Base-by-base conservation (phyloP, 2,797 vertebrate species). In the Gambusia yucatana region DNA sequence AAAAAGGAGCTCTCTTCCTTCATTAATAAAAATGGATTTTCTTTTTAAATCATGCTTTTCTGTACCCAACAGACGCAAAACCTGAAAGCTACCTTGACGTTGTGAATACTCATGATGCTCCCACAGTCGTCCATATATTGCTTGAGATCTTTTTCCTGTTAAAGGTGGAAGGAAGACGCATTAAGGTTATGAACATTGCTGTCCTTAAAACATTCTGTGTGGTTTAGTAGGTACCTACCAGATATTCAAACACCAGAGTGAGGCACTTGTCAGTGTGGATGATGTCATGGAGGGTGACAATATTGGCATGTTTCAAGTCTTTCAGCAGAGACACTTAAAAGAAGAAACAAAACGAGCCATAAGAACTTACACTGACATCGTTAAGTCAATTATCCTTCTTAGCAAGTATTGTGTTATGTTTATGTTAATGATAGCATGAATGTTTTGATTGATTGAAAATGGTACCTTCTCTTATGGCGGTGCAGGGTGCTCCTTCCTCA, bases 121-220 rank as follows among this genome's bases (percentile, higher is more conserved):
- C 96, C 95, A 59, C 96, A 96, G 91, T 97, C 96, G n/a, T 97
- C 96, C 96, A 97, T 95, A 79, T 97, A 97, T 93, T 97, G 96
- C 86, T 97, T 97, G 83, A 97, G 91, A 87, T 97, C 96, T 86
- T 94, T 95, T 80, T 97, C 96, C 96, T 97, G 73, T 72, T 22
- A 28, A 75, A 14, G 48, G 50, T 63, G 55, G 11, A 39, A 43
- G 25, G 0, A 17, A 50, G 50, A 9, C 39, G 41, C 1, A 61
- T n/a, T 46, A 44, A n/a, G 50, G 25, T 30, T 48, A 61, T 72
- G 22, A 76, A 46, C 22, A 8, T 69, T 6, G 75, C 0, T 16
- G 17, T 30, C 22, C 67, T 75, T 72, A 6, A 11, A 67, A 77
- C 30, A 36, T 59, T 61, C n/a, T 20, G 22, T 70, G 73, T 73